Evolutionary conservation across 2,888 invertebrate genomes (phyloP), one percentile per base, ranked within the genome.

Genomic region (Acanthosoma haemorrhoidale): DNA sequence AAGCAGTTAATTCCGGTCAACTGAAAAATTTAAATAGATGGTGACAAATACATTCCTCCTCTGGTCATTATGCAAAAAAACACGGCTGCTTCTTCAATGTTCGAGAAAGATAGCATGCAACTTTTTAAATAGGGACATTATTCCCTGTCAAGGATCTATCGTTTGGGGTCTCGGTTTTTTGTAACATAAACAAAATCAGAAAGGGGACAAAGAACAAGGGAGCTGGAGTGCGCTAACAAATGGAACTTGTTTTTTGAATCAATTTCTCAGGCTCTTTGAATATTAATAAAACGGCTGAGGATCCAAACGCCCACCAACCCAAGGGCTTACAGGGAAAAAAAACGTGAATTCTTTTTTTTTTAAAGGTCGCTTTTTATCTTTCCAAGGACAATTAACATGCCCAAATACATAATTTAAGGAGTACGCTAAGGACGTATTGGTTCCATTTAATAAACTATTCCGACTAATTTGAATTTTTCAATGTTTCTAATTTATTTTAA

Each of bases 191-290:
- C 25, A 25, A 29, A 51, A 51, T 51, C n/a, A 25, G 21, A 51
- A 51, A 51, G 6, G n/a, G 51, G 51, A 51, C 51, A 51, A 51
- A n/a, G n/a, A n/a, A 51, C 51, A 25, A 51, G 2, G 25, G 3
- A 3, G 13, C 51, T n/a, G n/a, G 51, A 51, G 25, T 21, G 51
- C 51, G 51, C 29, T 51, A 51, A 51, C 51, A 51, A 51, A 51
- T 51, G 51, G 51, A 51, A 51, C 51, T 51, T 51, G 51, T 51
- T 51, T 51, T 51, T 51, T 51, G 51, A 51, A 51, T 51, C 51
- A 51, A 51, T 51, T 51, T 51, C 25, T 51, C 25, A 25, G 51
- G 29, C 51, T 51, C 25, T 25, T 51, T 51, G 51, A 51, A 51
- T 51, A 51, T 51, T 51, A 51, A 51, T 51, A 51, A 51, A 25